Percentiles rank a stretch among this genome's conserved stretches.
These are phyloP conservation scores for Ceyx melanurus DNA, from an alignment of 2,113 vertebrate genomes.

Conservation along the genomic window DNA sequence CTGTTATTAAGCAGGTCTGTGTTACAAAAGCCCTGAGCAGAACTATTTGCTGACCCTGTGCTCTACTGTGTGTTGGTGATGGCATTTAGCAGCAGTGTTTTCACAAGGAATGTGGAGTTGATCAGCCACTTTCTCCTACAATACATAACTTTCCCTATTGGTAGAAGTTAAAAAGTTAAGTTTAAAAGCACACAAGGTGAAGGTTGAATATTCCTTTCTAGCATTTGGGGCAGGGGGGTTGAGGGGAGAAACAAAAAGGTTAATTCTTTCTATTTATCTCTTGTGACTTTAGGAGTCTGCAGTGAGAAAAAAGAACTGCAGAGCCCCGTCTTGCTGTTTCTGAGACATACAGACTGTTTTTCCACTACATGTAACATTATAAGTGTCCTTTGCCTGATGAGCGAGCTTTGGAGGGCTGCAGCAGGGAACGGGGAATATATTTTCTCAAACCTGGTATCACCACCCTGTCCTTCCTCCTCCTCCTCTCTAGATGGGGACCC, in stretches of 20 bases:
- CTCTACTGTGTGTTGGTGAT: not conserved
- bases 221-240: not conserved
- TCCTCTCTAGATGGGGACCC: slow-evolving; percentile 76
- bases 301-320: not conserved
- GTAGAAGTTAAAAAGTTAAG: not conserved
- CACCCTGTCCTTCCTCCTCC: slow-evolving; percentile 28
- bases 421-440: fast-evolving
- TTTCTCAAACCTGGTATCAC: fast-evolving
- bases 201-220: not conserved
- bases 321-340: not conserved
- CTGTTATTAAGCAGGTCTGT: not conserved
- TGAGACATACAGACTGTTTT: not conserved
- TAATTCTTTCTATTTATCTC: not conserved
- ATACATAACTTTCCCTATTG: fast-evolving
- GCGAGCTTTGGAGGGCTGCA: fast-evolving
- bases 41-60: not conserved
- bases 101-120: not conserved
- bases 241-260: not conserved
- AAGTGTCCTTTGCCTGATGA: not conserved
- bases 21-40: not conserved
- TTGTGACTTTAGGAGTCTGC: not conserved
- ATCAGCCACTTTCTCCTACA: not conserved
- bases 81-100: not conserved
- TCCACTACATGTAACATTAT: fast-evolving
- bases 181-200: not conserved